Base-by-base conservation (phyloP, 2,113 vertebrate species). In the Anoura caudifer region DNA sequence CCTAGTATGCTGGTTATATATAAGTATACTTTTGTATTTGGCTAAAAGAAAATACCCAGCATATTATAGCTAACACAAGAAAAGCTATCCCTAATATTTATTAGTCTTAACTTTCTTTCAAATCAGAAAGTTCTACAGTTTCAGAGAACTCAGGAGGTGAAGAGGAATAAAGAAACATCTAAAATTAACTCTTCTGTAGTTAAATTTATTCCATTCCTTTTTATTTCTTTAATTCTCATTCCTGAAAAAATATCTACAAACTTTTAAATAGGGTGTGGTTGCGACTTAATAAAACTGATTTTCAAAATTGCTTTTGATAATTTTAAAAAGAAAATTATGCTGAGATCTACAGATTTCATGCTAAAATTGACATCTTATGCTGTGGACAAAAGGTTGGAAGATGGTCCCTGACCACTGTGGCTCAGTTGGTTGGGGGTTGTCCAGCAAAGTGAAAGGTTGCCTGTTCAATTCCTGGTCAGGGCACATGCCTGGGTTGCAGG, bases 51-150 rank as follows among this genome's bases (percentile, higher is more conserved):
- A 88, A 85, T 16, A 93, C 28, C 10, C 14, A 84, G 47, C 19
- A 95, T 38, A 69, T 36, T 87, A 26, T 54, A 93, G 52, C 16
- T 90, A 95, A 91, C 38, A 72, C 33, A 92, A 61, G 54, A 88
- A 84, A 93, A 87, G 28, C 5, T 43, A 24, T 87, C 14, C 20
- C 31, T 73, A 84, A 83, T 17, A 15, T 80, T 85, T 97, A 95
- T 22, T 54, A 38, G 22, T 59, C 41, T 95, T 59, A 93, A 86
- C 17, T 87, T 52, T 76, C 79, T 59, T 94, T 41, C 45, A 97
- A 92, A 90, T 69, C 33, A 92, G 19, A 73, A 90, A 82, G 38
- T 93, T 90, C 20, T 50, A 69, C 7, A 52, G 7, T 88, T 95
- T 94, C 91, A 90, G 59, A 95, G 41, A 96, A 93, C 28, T 33